These are phyloP conservation scores for Mactromeris polynyma DNA, from an alignment of 2,888 invertebrate genomes.

Conservation along the genomic window DNA sequence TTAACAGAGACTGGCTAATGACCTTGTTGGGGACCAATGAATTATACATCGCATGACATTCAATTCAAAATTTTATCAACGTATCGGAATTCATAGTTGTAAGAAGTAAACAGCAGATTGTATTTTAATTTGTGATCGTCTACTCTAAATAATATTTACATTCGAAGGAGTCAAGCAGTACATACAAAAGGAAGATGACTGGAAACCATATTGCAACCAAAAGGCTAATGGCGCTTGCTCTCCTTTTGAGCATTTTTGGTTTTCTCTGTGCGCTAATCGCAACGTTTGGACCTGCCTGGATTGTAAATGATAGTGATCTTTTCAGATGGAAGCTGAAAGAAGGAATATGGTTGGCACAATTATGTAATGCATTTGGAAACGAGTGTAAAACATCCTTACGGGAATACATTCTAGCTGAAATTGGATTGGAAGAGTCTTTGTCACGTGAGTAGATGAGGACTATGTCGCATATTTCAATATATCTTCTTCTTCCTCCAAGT, in stretches of 20 bases:
- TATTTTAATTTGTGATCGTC: too few species aligned
- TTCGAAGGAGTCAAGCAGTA: too few species aligned
- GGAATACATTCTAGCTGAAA: not conserved
- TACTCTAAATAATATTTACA: too few species aligned
- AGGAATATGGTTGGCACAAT: constrained; percentile 20
- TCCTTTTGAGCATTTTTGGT: not conserved
- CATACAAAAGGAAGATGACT: not conserved
- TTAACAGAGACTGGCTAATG: too few species aligned
- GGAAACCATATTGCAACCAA: constrained; percentile 8
- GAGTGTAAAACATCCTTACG: not conserved
- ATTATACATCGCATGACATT: too few species aligned
- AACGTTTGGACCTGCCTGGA: constrained; percentile 10
- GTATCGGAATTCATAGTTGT: too few species aligned
- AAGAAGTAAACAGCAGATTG: too few species aligned
- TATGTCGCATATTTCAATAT: too few species aligned
- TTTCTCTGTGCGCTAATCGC: not conserved
- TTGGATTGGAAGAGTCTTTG: not conserved
- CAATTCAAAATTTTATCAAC: too few species aligned
- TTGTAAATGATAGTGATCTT: not conserved
- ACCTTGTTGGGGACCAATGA: too few species aligned
- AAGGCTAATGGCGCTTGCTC: not conserved
- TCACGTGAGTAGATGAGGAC: not conserved
- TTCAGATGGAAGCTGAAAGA: not conserved
- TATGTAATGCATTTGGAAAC: not conserved
- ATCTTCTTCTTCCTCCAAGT: too few species aligned